Percentiles rank a stretch among this genome's conserved stretches.
phyloP scores from a whole-genome alignment of 2,797 vertebrate species.

The Channa striata region DNA sequence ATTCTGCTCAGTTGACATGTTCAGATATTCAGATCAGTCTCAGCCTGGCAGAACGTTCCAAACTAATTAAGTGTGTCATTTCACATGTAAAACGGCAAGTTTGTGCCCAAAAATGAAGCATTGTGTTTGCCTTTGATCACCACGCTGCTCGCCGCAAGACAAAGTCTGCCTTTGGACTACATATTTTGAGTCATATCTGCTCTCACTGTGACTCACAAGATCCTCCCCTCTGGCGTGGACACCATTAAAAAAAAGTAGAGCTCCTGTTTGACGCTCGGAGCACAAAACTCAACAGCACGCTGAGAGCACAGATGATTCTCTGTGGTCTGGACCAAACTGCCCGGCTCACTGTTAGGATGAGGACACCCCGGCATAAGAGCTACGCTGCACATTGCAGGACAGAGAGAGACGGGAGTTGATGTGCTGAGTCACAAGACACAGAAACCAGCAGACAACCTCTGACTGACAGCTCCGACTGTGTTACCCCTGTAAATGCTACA shows the following conservation, averaged over 20 bases:
- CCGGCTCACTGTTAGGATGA: neutral
- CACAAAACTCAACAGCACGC: neutral
- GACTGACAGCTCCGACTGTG: slow-evolving; percentile 44
- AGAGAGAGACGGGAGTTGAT: slow-evolving; percentile 14
- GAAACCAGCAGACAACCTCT: slow-evolving; percentile 27
- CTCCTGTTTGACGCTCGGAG: neutral
- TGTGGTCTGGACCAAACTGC: slow-evolving; percentile 10
- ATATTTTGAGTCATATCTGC: slow-evolving; percentile 1
- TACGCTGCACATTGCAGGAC: neutral
- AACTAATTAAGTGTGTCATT: slow-evolving; percentile 19
- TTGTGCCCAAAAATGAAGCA: neutral
- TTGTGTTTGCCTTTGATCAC: slow-evolving; percentile 1
- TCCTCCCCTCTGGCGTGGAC: slow-evolving; percentile 7
- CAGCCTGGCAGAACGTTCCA: neutral
- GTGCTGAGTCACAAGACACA: slow-evolving; percentile 60
- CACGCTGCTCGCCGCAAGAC: neutral
- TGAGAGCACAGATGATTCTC: neutral
- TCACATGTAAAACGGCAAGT: neutral
- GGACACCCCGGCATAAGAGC: slow-evolving; percentile 9
- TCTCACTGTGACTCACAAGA: slow-evolving; percentile 13
- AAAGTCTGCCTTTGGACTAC: neutral
- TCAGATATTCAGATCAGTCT: slow-evolving; percentile 12
- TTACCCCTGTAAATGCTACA: slow-evolving; percentile 29
- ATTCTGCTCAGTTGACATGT: slow-evolving; percentile 11
- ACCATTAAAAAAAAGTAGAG: neutral